These are phyloP conservation scores for Elymnias hypermnestra DNA, from an alignment of 1,140 invertebrate genomes.

Conservation along the genomic window DNA sequence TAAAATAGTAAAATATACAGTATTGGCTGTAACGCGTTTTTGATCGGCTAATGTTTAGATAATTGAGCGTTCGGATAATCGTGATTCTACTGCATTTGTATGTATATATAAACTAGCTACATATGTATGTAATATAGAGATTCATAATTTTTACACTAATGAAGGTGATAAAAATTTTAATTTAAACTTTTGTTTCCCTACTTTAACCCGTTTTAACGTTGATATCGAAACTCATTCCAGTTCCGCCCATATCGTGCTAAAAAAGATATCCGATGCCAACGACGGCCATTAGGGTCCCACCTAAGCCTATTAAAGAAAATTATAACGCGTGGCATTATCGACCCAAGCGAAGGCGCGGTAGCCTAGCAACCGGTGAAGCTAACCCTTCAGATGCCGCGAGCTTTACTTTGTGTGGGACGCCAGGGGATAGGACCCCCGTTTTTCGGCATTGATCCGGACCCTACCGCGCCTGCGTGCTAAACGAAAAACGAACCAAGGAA, in stretches of 20 bases:
- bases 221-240: slow-evolving; percentile 1
- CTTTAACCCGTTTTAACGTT: not conserved
- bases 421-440: slow-evolving; percentile 55
- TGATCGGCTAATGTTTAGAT: no score
- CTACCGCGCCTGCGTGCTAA: slow-evolving; percentile 64
- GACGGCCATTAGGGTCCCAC: slow-evolving; percentile 30
- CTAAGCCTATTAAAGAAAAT: slow-evolving; percentile 62
- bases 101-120: no score
- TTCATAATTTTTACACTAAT: no score
- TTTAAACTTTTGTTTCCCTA: no score
- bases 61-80: no score
- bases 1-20: no score
- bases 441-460: slow-evolving; percentile 68
- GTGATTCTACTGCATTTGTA: no score
- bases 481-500: slow-evolving; percentile 64
- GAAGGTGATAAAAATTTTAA: no score
- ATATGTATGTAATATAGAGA: no score
- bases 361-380: slow-evolving; percentile 57
- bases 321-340: slow-evolving; percentile 55
- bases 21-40: no score
- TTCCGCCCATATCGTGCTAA: not conserved
- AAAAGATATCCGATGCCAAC: slow-evolving; percentile 9
- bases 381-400: slow-evolving; percentile 70
- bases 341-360: slow-evolving; percentile 55
- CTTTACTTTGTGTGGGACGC: slow-evolving; percentile 58